Percentiles rank a stretch among this genome's conserved stretches.
These are phyloP conservation scores for Semnornis frantzii DNA, from an alignment of 2,113 vertebrate species.

Conservation along the genomic window DNA sequence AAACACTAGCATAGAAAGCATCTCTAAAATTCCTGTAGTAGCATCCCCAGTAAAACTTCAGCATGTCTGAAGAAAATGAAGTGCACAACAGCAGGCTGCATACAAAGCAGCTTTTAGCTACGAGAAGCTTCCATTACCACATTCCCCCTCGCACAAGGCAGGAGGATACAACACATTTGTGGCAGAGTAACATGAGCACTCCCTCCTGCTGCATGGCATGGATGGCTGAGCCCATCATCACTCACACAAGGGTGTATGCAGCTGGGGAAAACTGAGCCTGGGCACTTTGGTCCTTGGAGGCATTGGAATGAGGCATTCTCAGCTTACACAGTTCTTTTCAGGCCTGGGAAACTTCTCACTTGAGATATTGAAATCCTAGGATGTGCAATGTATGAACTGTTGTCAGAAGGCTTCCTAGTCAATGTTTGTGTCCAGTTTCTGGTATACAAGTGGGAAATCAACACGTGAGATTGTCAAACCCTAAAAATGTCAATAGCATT, in stretches of 20 bases:
- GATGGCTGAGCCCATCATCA: not conserved
- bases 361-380: not conserved
- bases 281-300: not conserved
- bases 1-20: not conserved
- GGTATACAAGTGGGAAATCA: not conserved
- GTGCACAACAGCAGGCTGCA: not conserved
- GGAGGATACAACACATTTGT: conserved; percentile 45
- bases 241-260: not conserved
- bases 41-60: not conserved
- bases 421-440: not conserved
- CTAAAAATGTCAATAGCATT: not conserved
- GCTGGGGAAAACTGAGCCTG: not conserved
- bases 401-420: not conserved
- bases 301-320: not conserved
- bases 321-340: not conserved
- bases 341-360: not conserved
- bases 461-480: not conserved
- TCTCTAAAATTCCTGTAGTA: not conserved
- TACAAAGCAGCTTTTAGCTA: not conserved
- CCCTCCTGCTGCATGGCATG: not conserved
- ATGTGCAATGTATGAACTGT: not conserved
- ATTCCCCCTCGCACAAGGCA: not conserved
- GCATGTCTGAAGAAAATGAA: not conserved
- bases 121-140: not conserved
- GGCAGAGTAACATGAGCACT: not conserved